Evolutionary conservation across 92 coral and sea anemone species (phyloP), one percentile per base, ranked within the genome.

Genomic region (Meandrina meandrites): DNA sequence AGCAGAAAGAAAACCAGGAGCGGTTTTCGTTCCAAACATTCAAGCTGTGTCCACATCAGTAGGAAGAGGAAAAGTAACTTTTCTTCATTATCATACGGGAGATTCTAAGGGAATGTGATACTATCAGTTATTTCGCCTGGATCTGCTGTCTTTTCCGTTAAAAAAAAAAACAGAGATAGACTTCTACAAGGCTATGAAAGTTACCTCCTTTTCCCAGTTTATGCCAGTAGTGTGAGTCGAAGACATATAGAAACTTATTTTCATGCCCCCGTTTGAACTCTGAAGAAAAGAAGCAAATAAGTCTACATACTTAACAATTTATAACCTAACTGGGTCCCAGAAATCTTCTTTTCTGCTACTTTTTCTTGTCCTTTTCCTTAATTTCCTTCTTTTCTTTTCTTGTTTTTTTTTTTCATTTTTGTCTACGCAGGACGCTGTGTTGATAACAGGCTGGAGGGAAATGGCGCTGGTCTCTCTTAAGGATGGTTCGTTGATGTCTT

Each of bases 401-500:
- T 28, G 70, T 0, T 64, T 64, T 27, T 64, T 3, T 16, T 32
- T 13, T 17, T 5, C 21, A 51, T 27, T 17, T 35, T 47, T 60
- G n/a, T 80, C 1, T 75, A 16, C 51, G 31, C 84, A 97, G 99
- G 94, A 92, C 17, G 95, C 97, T 80, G 93, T 95, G 27, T 78
- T 97, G 42, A 84, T 93, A 30, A 76, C 92, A 64, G 96, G 99
- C 30, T 91, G 94, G 96, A 80, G 56, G 19, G 84, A 89, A 56
- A 54, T 97, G 45, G 75, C 94, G 24, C 82, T 93, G 32, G 89
- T 97, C 16, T 93, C 96, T 14, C 85, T 95, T 45, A 88, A 86
- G 28, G 96, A 95, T 86, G 99, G 99, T 84, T 67, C 92, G 62
- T 68, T 97, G 37, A 28, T 96, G 83, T 88, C 99, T 58, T 86